Conservation (phyloP, 2,113 vertebrate genomes). For the Cervus canadensis region DNA sequence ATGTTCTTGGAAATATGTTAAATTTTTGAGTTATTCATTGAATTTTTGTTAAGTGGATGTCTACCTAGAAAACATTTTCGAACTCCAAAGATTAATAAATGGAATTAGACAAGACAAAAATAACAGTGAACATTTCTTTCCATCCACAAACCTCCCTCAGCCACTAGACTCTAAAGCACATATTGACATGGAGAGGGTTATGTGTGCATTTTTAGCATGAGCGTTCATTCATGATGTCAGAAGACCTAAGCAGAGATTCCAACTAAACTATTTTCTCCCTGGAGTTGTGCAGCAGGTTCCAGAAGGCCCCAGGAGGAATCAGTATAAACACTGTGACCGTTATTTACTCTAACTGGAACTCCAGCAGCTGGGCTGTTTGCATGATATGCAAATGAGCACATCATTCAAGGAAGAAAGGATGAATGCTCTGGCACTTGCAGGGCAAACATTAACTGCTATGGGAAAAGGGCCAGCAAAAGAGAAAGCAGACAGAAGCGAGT, state of each 20-base stretch:
- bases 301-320: slow-evolving; percentile 69
- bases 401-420: slow-evolving; percentile 76
- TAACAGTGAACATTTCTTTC: background rate
- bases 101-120: background rate
- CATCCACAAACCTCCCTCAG: background rate
- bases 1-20: background rate
- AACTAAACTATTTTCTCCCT: slow-evolving; percentile 49
- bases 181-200: background rate
- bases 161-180: background rate
- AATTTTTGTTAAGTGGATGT: background rate
- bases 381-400: slow-evolving; percentile 79
- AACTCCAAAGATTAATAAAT: background rate
- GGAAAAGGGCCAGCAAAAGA: slow-evolving; percentile 79
- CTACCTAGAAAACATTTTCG: background rate
- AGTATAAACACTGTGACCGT: slow-evolving; percentile 76
- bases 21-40: background rate
- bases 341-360: slow-evolving; percentile 74
- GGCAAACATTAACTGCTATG: slow-evolving; percentile 73
- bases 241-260: slow-evolving; percentile 56
- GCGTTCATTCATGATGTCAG: slow-evolving; percentile 36
- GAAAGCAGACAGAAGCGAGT: slow-evolving; percentile 72
- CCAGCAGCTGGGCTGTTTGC: slow-evolving; percentile 81
- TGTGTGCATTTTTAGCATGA: background rate
- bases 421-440: slow-evolving; percentile 73
- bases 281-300: slow-evolving; percentile 58